These are phyloP conservation scores for Scarus forsteni DNA, from an alignment of 2,797 vertebrate genomes.

Conservation along the genomic window DNA sequence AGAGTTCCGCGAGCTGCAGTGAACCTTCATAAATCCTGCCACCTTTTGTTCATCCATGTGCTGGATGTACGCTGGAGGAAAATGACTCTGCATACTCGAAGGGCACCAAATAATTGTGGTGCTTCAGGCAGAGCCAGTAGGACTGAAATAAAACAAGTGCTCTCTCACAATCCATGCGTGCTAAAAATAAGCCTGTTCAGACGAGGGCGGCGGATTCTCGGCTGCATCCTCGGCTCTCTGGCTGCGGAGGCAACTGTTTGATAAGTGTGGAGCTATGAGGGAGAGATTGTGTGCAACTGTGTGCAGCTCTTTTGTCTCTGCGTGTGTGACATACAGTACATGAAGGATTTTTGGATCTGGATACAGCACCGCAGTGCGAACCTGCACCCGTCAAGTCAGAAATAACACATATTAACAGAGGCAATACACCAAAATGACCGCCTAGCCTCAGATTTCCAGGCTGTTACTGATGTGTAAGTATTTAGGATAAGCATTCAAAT, in stretches of 20 bases:
- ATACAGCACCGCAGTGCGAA: conserved; percentile 4
- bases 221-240: conserved; percentile 71
- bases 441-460: neutral
- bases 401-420: conserved; percentile 7
- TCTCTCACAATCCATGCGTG: conserved; percentile 79
- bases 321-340: conserved; percentile 25
- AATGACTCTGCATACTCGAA: conserved; percentile 69
- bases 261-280: conserved; percentile 61
- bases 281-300: conserved; percentile 51
- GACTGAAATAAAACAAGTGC: conserved; percentile 84
- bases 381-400: conserved; percentile 1
- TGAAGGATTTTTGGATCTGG: conserved; percentile 39
- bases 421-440: conserved; percentile 8
- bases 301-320: conserved; percentile 45
- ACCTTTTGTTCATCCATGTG: conserved; percentile 75
- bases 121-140: conserved; percentile 77
- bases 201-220: conserved; percentile 77
- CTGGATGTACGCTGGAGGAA: conserved; percentile 72
- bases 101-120: conserved; percentile 77
- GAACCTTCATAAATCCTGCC: conserved; percentile 66
- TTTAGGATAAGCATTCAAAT: conserved; percentile 46
- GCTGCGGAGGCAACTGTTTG: conserved; percentile 73
- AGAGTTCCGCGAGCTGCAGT: conserved; percentile 39
- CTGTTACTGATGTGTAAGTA: conserved; percentile 10
- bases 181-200: conserved; percentile 84